Percentiles rank a stretch among this genome's conserved stretches.
Evolutionary conservation across 2,797 vertebrate species (phyloP).

Genomic region (Ceyx erithaca): DNA sequence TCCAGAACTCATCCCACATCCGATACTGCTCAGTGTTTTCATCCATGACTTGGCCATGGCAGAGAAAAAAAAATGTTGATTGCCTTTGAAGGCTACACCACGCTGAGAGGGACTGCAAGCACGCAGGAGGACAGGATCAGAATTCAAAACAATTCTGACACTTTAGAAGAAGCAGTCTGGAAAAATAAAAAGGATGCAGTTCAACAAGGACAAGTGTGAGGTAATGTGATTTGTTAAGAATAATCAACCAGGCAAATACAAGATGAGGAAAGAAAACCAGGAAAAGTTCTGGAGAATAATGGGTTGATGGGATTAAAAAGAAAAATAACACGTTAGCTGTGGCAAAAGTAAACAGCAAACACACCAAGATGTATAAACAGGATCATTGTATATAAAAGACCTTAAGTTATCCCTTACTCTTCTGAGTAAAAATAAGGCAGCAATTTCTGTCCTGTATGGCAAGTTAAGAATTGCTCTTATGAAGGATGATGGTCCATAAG

Average conservation of each 20-base stretch:
- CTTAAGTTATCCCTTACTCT: not conserved
- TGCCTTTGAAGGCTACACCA: not conserved
- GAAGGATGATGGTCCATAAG: not conserved
- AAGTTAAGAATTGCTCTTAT: not conserved
- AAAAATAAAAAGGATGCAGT: accelerated
- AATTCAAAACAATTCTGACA: not conserved
- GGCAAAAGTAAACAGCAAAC: not conserved
- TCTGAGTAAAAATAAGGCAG: not conserved
- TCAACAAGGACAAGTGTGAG: not conserved
- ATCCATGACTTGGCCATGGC: accelerated
- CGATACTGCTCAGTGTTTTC: not conserved
- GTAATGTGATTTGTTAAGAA: constrained; percentile 19
- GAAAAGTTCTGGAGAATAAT: not conserved
- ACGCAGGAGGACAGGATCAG: not conserved
- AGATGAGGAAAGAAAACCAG: not conserved
- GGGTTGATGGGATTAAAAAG: not conserved
- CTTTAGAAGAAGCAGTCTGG: not conserved
- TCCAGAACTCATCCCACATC: not conserved
- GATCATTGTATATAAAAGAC: not conserved
- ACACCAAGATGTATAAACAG: not conserved
- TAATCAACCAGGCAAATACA: constrained; percentile 22
- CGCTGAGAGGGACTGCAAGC: not conserved
- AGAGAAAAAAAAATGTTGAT: not conserved
- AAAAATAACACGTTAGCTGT: not conserved
- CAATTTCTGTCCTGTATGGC: not conserved